A percentile compares a stretch with the other conserved stretches of the same genome.
These are phyloP conservation scores for Sebastes paucispinis DNA, from an alignment of 2,797 vertebrate species.

Conservation along the genomic window DNA sequence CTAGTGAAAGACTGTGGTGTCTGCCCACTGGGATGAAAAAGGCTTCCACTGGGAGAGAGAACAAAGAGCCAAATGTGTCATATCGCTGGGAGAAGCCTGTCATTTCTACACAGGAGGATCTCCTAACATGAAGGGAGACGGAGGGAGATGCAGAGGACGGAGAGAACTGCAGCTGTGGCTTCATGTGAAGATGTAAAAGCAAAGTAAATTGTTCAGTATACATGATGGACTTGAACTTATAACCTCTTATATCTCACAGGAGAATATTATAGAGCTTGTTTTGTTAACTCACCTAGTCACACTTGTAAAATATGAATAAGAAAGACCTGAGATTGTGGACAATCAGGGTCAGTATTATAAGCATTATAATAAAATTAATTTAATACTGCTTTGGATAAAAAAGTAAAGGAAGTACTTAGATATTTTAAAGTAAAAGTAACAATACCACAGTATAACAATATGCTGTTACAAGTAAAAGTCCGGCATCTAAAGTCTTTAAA, in stretches of 20 bases:
- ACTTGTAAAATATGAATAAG: background rate
- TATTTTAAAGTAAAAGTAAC: background rate
- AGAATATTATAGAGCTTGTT: background rate
- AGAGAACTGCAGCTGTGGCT: conserved; percentile 26
- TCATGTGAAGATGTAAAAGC: conserved; percentile 39
- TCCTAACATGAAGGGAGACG: conserved; percentile 59
- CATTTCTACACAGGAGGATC: conserved; percentile 64
- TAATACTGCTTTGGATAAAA: background rate
- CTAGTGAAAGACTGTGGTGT: conserved; percentile 42
- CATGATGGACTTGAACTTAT: conserved; percentile 20
- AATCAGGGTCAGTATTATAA: background rate
- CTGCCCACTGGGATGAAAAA: conserved; percentile 66
- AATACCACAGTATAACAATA: background rate
- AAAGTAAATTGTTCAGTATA: conserved; percentile 29
- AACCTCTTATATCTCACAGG: conserved; percentile 1
- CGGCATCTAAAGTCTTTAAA: background rate
- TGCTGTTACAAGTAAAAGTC: background rate
- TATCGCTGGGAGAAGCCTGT: conserved; percentile 65
- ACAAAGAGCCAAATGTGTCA: conserved; percentile 78
- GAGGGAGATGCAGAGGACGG: conserved; percentile 37
- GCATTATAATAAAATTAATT: background rate
- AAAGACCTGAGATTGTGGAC: background rate
- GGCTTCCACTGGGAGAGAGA: conserved; percentile 60
- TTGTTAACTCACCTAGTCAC: background rate
- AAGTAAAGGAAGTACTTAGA: background rate